Evolutionary conservation across 2,113 vertebrate species (phyloP).

Genomic region (Romanogobio albipinnatus): DNA sequence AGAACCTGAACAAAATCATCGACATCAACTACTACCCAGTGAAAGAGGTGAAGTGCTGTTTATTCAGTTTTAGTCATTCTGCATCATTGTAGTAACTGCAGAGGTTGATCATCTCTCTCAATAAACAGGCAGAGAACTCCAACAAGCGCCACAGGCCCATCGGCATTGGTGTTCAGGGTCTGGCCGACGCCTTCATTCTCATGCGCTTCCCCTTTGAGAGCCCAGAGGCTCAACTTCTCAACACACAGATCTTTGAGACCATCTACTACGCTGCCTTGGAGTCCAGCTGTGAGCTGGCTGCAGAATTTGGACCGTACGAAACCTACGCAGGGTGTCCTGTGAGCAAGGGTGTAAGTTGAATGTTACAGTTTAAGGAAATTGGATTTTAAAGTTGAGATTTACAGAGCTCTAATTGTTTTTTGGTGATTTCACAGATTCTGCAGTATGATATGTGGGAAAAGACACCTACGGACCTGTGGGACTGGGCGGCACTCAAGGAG

Average conservation of each 20-base stretch:
- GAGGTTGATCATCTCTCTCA: conserved; percentile 4
- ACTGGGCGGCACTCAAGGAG: conserved; percentile 88
- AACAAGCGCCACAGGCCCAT: conserved; percentile 93
- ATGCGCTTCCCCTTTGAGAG: conserved; percentile 96
- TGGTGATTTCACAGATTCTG: conserved; percentile 78
- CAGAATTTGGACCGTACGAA: conserved; percentile 81
- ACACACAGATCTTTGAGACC: conserved; percentile 97
- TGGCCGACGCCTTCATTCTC: conserved; percentile 95
- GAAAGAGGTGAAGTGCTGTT: conserved; percentile 79
- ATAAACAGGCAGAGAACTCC: conserved; percentile 85
- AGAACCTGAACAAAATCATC: conserved; percentile 96
- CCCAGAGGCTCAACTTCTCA: conserved; percentile 86
- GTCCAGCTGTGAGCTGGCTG: conserved; percentile 90
- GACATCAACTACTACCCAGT: conserved; percentile 97
- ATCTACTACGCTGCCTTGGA: conserved; percentile 93
- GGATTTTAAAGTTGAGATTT: not conserved
- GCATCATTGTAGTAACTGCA: not conserved
- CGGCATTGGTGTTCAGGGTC: conserved; percentile 94
- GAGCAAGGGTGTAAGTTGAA: conserved; percentile 88
- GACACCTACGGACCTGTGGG: conserved; percentile 87
- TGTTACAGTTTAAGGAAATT: not conserved
- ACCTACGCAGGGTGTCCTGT: conserved; percentile 90
- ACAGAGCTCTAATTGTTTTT: not conserved
- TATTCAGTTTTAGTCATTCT: not conserved
- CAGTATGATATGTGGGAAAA: conserved; percentile 96